Percentiles rank a stretch among this genome's conserved stretches.
These are phyloP conservation scores for Diaprepes abbreviatus DNA, from an alignment of 2,888 invertebrate species.

Conservation along the genomic window DNA sequence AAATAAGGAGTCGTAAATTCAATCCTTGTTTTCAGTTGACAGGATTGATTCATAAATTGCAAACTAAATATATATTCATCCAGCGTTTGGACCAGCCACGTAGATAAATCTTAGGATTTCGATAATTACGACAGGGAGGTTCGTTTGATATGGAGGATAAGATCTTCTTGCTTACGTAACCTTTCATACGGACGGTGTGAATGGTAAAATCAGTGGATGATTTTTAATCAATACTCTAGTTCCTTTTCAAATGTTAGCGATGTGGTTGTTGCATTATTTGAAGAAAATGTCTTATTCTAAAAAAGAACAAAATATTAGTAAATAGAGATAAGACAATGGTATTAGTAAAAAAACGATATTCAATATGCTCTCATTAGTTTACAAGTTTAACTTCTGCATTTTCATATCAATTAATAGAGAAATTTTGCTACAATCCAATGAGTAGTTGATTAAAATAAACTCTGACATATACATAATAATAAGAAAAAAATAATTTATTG, in stretches of 20 bases:
- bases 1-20: not conserved
- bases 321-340: too few species aligned
- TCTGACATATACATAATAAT: too few species aligned
- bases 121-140: conserved; percentile 69
- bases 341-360: too few species aligned
- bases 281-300: not conserved
- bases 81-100: conserved; percentile 67
- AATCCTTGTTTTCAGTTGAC: conserved; percentile 49
- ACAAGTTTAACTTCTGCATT: too few species aligned
- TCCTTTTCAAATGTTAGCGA: not conserved
- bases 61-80: conserved; percentile 57
- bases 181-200: conserved; percentile 67
- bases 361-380: too few species aligned
- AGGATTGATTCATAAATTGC: conserved; percentile 48
- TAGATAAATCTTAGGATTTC: conserved; percentile 55
- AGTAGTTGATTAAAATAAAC: too few species aligned
- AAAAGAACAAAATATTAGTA: not conserved
- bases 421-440: too few species aligned
- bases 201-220: not conserved
- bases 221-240: not conserved
- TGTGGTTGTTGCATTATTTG: conserved; percentile 1
- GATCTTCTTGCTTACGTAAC: conserved; percentile 70
- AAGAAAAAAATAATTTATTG: too few species aligned
- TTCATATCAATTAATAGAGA: too few species aligned
- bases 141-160: conserved; percentile 71